Base-by-base conservation (phyloP, 2,888 invertebrate species). In the Timema cristinae region DNA sequence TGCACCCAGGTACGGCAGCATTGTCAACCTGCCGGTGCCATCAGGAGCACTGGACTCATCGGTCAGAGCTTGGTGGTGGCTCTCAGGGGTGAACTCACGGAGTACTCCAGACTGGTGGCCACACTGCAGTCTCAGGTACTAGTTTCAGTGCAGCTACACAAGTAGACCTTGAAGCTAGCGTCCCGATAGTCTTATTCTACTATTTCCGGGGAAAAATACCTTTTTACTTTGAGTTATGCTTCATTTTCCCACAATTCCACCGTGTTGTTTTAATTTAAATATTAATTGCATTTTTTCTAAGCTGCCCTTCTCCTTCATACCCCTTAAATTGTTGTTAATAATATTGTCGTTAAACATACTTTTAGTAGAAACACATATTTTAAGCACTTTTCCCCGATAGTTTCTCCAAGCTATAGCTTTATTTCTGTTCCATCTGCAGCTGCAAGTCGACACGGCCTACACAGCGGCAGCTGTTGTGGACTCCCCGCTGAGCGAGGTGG, bases 61-160 rank as follows among this genome's bases (percentile, higher is more conserved):
- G 91, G 91, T 4, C 93, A 96, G 83, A 94, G 96, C 69, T 88
- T 97, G 76, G 91, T 94, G 71, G 88, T 94, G 4, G 92, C 92
- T 5, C 84, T 98, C 72, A 89, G 93, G 78, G 89, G 91, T 72
- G 94, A 97, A 81, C 84, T 98, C 13, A 91, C 91, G 0, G 92
- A 93, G 79, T 97, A 94, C 82, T 96, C 95, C 81, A 88, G 94
- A 75, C 89, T 95, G 77, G 88, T 98, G 72, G 95, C 97, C 1
- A 84, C 93, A 69, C 84, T 97, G 69, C 95, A 97, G 81, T 91
- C 94, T 70, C 92, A 94, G 86, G 92, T 95, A 79, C 83, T 15
- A 15, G 11, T 68, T 59, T 5, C 32, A 32, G 32, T 32, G 32
- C 32, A 32, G 32, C 32, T 4, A 32, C 32, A 32, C 4, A 32